Base-by-base conservation (phyloP, 2,113 vertebrate genomes). In the Zootoca vivipara region DNA sequence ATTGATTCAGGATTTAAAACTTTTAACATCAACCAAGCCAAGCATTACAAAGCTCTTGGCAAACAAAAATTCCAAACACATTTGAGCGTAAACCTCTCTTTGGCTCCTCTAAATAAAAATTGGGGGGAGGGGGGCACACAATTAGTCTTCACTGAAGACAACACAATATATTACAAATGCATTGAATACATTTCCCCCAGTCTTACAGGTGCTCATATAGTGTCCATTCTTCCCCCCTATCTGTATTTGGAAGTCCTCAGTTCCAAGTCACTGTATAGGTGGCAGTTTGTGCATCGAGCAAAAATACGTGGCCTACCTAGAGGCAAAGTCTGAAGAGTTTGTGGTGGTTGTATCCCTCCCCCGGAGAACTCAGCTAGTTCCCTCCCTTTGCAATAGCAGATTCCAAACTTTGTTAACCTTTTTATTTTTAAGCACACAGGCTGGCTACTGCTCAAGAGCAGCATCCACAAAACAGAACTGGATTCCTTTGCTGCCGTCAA, bases 131-230 rank as follows among this genome's bases (percentile, higher is more conserved):
- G 83, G 7, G 13, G 28, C 15, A 94, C 93, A 87, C 91, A 86
- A n/a, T 40, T 28, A 92, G 98, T 99, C 99, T 99, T 99, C 98
- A 99, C 95, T 97, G 99, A 99, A 99, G 99, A 99, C 98, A 95
- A 92, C 91, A 92, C 90, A 72, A 78, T 4, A 38, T 88, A 91
- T 93, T 90, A 90, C 91, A 94, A 95, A 95, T 95, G 94, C 95
- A 86, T 90, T 94, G 84, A 78, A 90, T 91, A 92, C 92, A 87
- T 82, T 92, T 73, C 70, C 78, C 81, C 69, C 85, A 93, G 95
- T 93, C 92, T 90, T 38, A 83, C 91, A 93, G 46, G 84, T 94
- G 95, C 94, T 94, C 94, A 65, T 91, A 94, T 91, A 94, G 95
- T 90, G 78, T 95, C 96, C 96, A 87, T 82, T 96, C 96, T 95